Conservation (phyloP, 2,888 invertebrate species). For the Belgica antarctica region DNA sequence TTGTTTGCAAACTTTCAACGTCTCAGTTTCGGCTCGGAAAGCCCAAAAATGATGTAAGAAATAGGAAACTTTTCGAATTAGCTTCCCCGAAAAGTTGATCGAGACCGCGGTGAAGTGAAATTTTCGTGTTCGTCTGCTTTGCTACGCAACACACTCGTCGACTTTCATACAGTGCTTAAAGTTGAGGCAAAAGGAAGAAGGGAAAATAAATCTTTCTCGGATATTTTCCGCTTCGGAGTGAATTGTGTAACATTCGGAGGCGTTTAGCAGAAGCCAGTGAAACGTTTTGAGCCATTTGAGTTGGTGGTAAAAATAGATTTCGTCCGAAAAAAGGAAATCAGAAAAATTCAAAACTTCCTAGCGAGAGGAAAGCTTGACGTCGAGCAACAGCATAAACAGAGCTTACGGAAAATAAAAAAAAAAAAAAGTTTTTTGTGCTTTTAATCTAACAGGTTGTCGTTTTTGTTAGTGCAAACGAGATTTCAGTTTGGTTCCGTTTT, state of each 20-base stretch:
- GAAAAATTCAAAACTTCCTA: too few species aligned
- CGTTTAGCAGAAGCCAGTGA: background rate
- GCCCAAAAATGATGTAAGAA: too few species aligned
- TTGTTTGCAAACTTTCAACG: conserved; percentile 1
- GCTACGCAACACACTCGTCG: conserved; percentile 18
- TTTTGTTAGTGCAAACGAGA: background rate
- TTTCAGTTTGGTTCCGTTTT: background rate
- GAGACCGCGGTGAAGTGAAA: background rate
- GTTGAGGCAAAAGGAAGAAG: too few species aligned
- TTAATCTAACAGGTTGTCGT: conserved; percentile 25
- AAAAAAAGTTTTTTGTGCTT: background rate
- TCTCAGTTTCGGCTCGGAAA: background rate
- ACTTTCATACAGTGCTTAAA: background rate
- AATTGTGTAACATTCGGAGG: background rate
- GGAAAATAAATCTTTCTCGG: too few species aligned
- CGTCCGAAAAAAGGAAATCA: background rate
- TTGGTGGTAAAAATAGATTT: background rate
- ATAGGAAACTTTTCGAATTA: background rate
- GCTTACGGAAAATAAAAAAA: background rate
- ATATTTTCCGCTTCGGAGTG: too few species aligned
- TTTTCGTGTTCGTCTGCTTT: background rate
- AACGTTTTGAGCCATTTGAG: background rate
- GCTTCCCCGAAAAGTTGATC: background rate
- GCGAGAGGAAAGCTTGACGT: background rate
- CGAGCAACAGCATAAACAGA: conserved; percentile 26